Evolutionary conservation across 2,888 invertebrate genomes (phyloP).

Genomic region (Tetranychus truncatus): DNA sequence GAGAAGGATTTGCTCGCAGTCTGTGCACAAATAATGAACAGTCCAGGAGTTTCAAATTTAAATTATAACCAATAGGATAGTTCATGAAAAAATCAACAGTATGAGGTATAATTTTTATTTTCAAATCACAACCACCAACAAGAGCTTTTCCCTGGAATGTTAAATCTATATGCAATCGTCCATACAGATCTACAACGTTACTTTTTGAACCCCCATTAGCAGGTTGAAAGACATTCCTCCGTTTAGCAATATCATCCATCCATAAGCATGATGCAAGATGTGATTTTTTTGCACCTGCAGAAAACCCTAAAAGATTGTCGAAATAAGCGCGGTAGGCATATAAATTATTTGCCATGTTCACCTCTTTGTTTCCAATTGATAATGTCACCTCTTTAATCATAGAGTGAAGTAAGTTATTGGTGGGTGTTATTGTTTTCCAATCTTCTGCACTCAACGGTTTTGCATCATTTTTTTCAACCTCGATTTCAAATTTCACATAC

Average conservation of each 20-base stretch:
- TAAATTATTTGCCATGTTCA: background rate
- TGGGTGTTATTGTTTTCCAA: background rate
- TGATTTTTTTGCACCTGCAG: background rate
- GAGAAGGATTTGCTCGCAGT: conserved; percentile 24
- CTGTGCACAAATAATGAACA: conserved; percentile 25
- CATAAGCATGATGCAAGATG: background rate
- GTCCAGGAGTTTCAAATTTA: conserved; percentile 25
- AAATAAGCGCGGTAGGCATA: conserved; percentile 6
- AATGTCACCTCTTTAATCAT: background rate
- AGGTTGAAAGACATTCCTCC: too few relatives aligned
- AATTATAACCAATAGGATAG: background rate
- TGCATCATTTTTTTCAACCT: background rate
- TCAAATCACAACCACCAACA: conserved; percentile 18
- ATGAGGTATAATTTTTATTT: conserved; percentile 11
- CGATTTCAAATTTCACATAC: background rate
- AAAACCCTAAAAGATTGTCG: background rate
- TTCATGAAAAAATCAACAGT: too few relatives aligned
- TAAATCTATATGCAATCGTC: conserved; percentile 19
- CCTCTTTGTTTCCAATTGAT: background rate
- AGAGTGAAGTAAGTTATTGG: background rate
- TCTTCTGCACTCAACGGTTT: background rate
- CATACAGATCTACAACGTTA: conserved; percentile 17
- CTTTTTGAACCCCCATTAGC: background rate
- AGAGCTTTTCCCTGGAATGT: conserved; percentile 17
- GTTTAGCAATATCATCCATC: background rate